Percentiles rank a stretch among this genome's conserved stretches.
These are phyloP conservation scores for Leptobrachium leishanense DNA, from an alignment of 2,113 vertebrate genomes.

Conservation along the genomic window DNA sequence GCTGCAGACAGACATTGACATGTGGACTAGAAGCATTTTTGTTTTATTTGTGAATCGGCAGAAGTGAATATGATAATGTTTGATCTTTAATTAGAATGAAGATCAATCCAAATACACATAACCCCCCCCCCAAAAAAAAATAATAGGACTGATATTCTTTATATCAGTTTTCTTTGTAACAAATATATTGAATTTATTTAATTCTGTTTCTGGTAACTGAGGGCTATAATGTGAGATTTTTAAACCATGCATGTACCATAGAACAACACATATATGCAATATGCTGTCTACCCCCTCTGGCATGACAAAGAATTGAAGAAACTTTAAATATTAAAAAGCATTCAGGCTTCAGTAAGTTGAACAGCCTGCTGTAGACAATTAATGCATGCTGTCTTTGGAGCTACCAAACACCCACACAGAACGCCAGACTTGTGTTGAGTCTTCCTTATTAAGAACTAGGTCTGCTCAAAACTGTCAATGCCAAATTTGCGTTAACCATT, in stretches of 20 bases:
- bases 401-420: conserved; percentile 17
- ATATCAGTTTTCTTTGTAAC: too few relatives aligned
- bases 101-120: too few relatives aligned
- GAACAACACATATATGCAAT: neutral
- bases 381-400: conserved; percentile 13
- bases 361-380: conserved; percentile 8
- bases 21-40: too few relatives aligned
- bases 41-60: too few relatives aligned
- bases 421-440: neutral
- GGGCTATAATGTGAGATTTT: neutral
- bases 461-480: conserved; percentile 1
- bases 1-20: too few relatives aligned
- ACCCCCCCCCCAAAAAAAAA: too few relatives aligned
- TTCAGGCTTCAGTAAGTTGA: neutral
- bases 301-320: neutral
- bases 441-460: neutral
- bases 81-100: too few relatives aligned
- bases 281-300: neutral
- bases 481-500: neutral
- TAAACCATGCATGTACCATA: neutral
- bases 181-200: too few relatives aligned
- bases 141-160: too few relatives aligned
- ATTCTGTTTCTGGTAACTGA: neutral
- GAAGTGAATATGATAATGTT: too few relatives aligned
- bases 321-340: conserved; percentile 17